Conservation (phyloP, 2,113 vertebrate species). For the Urocynchramus pylzowi region DNA sequence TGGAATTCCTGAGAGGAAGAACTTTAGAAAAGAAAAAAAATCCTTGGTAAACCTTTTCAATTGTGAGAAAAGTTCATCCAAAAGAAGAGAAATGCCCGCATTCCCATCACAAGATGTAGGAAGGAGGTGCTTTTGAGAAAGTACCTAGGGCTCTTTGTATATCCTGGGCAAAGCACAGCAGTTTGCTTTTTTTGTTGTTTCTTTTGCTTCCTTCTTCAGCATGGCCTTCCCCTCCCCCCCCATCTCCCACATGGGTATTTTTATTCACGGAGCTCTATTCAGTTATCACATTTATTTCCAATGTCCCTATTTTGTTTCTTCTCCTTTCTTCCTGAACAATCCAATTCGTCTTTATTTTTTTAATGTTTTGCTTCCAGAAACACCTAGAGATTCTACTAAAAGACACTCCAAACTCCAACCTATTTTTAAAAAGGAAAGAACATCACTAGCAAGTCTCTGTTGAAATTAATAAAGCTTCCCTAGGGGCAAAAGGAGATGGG, state of each 20-base stretch:
- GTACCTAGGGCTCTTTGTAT: neutral
- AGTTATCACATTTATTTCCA: neutral
- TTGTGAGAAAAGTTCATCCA: neutral
- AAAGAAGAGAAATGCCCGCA: neutral
- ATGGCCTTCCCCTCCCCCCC: fast-evolving
- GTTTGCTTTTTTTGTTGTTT: neutral
- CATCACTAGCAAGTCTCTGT: neutral
- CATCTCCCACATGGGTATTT: neutral
- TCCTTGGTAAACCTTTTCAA: neutral
- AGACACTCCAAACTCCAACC: neutral
- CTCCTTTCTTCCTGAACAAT: neutral
- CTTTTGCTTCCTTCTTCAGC: neutral
- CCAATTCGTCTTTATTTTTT: neutral
- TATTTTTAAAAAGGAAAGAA: neutral
- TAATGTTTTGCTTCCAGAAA: neutral
- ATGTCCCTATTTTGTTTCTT: neutral
- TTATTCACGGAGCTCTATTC: neutral
- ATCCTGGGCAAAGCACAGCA: neutral
- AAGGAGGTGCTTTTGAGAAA: neutral
- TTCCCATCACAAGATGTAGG: neutral
- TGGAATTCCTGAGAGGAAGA: neutral
- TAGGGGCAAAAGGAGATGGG: neutral
- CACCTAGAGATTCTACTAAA: neutral
- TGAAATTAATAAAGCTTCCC: slow-evolving; percentile 23
- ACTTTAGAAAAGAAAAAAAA: neutral